Base-by-base conservation (phyloP, 2,888 invertebrate genomes). In the Noctua pronuba region DNA sequence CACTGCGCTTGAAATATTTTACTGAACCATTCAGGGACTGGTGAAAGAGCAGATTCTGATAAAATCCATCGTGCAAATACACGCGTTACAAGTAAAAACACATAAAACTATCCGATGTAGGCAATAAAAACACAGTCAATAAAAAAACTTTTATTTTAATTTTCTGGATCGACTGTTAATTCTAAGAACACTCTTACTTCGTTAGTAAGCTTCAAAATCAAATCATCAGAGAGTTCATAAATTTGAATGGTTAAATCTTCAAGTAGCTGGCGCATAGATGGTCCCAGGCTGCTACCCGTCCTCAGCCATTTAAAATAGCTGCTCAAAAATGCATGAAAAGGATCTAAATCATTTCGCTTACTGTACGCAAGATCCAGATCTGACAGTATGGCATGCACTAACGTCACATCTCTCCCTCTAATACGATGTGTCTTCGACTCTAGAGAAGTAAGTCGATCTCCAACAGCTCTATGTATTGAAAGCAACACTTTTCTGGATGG, bases 321-420 rank as follows among this genome's bases (percentile, higher is more conserved):
- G 3, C 85, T 87, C 58, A 94, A 75, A 77, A 95, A 94, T 7
- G 73, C 75, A 64, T 90, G 89, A 75, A 95, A 95, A 0, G 92
- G 92, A 58, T 92, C 91, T 0, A 85, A 52, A 18, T 84, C 69
- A 38, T 89, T 92, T 0, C 87, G 82, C 24, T 87, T 91, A 60
- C 90, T 90, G 52, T 93, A 95, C 64, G 94, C 88, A 67, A 93
- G 91, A 81, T 96, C 95, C 89, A 96, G 86, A 80, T 96, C 95
- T 8, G 95, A 95, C 11, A 96, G 80, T 78, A 95, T 95, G 0
- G 88, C 88, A 65, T 94, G 89, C 0, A 94, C 84, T 60, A 96
- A 78, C 46, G 92, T 87, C 4, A 92, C 88, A 18, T 95, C 95
- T 52, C 90, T 90, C 1, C 91, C 91, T 28, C 88, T 85, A 7